These are phyloP conservation scores for Vicugna pacos DNA, from an alignment of 2,113 vertebrate species.

Conservation along the genomic window DNA sequence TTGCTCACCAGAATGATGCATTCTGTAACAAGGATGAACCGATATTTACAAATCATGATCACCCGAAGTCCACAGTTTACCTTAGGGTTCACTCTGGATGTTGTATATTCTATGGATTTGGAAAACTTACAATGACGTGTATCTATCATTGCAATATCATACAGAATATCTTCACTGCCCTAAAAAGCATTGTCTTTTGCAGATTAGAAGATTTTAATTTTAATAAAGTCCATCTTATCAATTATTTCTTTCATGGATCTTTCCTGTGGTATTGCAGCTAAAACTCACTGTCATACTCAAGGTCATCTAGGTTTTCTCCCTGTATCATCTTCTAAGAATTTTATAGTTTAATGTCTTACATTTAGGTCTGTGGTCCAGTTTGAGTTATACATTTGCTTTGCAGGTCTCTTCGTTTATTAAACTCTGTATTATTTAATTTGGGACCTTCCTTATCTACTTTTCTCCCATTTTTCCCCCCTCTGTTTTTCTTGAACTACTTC, in stretches of 20 bases:
- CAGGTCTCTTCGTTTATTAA: neutral
- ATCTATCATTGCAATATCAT: neutral
- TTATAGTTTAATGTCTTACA: neutral
- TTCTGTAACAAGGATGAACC: neutral
- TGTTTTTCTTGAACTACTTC: neutral
- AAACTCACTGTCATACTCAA: neutral
- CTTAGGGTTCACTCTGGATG: neutral
- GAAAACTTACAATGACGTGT: neutral
- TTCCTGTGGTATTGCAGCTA: neutral
- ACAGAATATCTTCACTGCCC: neutral
- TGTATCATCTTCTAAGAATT: neutral
- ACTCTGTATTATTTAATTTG: neutral
- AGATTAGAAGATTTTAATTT: neutral
- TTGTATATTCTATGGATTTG: neutral
- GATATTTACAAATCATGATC: neutral
- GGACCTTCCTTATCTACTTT: neutral
- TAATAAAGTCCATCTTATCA: neutral
- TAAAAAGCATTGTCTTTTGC: neutral
- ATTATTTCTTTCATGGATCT: neutral
- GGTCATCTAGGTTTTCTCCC: neutral
- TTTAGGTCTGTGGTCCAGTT: neutral
- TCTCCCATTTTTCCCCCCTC: neutral
- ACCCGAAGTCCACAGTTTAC: neutral
- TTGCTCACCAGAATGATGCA: neutral
- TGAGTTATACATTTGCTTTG: neutral